phyloP scores from a whole-genome alignment of 2,888 invertebrate species.

The Amblyjoppa proteus region DNA sequence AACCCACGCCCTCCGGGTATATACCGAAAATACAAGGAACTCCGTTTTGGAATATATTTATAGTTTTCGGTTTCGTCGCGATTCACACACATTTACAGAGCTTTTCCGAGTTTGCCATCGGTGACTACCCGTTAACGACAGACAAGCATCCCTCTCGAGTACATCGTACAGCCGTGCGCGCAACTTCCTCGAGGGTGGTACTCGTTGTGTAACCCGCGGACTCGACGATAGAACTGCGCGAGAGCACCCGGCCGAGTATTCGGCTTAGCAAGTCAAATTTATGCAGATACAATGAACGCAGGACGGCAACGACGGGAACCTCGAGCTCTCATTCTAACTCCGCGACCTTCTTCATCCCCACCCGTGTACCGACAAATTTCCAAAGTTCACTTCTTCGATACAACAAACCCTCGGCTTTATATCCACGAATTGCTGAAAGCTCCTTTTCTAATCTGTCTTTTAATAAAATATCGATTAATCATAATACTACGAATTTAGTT shows the following conservation, averaged over 20 bases:
- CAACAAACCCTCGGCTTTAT: conserved; percentile 49
- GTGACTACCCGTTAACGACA: conserved; percentile 32
- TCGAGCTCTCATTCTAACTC: conserved; percentile 41
- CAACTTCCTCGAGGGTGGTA: conserved; percentile 7
- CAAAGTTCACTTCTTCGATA: conserved; percentile 53
- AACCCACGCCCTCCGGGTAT: background rate
- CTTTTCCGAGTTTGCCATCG: conserved; percentile 24
- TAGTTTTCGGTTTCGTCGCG: conserved; percentile 25
- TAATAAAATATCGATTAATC: background rate
- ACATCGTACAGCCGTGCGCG: conserved; percentile 25
- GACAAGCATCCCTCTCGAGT: conserved; percentile 34
- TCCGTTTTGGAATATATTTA: background rate
- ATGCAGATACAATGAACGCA: conserved; percentile 76
- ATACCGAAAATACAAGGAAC: background rate
- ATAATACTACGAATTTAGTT: background rate
- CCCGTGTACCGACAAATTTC: conserved; percentile 61
- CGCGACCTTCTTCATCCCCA: conserved; percentile 58
- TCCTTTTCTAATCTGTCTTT: background rate
- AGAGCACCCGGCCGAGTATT: conserved; percentile 72
- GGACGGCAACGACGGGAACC: conserved; percentile 22
- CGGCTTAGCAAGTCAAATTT: conserved; percentile 83
- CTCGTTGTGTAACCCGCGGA: conserved; percentile 24
- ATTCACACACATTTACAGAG: conserved; percentile 11
- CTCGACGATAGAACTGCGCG: conserved; percentile 51
- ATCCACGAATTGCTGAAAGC: conserved; percentile 33